These are phyloP conservation scores for Parapristionchus giblindavisi DNA, from an alignment of 2,888 invertebrate genomes.

Conservation along the genomic window DNA sequence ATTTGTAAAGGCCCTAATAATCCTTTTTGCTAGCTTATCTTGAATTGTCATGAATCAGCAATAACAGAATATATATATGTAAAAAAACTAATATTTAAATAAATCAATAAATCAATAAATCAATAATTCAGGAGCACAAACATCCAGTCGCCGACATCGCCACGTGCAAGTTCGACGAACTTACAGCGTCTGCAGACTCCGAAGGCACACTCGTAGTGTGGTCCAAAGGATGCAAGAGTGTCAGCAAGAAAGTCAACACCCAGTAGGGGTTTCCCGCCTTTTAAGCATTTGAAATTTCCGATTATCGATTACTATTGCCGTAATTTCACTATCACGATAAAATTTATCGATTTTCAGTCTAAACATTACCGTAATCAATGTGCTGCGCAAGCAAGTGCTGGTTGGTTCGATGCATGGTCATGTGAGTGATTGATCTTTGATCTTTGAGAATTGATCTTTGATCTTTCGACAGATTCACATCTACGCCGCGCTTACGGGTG, in stretches of 20 bases:
- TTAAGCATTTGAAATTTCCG: too few species aligned
- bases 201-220: conserved; percentile 61
- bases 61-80: too few species aligned
- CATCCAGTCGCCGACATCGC: conserved; percentile 61
- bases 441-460: conserved; percentile 2
- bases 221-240: conserved; percentile 60
- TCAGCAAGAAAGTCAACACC: conserved; percentile 52
- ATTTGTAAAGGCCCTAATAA: too few species aligned
- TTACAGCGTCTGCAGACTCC: conserved; percentile 60
- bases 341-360: conserved; percentile 5
- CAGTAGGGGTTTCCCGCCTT: conserved; percentile 44
- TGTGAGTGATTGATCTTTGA: conserved; percentile 36
- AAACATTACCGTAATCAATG: conserved; percentile 57
- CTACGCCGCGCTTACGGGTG: conserved; percentile 50
- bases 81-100: too few species aligned
- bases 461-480: conserved; percentile 41
- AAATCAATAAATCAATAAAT: too few species aligned
- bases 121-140: conserved; percentile 56
- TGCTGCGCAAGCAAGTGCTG: conserved; percentile 63
- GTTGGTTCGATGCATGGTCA: conserved; percentile 57
- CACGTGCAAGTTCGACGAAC: conserved; percentile 65
- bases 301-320: too few species aligned
- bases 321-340: background rate
- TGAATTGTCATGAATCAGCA: too few species aligned
- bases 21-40: too few species aligned